phyloP scores from a whole-genome alignment of 2,113 vertebrate genomes.

The Aythya baeri region DNA sequence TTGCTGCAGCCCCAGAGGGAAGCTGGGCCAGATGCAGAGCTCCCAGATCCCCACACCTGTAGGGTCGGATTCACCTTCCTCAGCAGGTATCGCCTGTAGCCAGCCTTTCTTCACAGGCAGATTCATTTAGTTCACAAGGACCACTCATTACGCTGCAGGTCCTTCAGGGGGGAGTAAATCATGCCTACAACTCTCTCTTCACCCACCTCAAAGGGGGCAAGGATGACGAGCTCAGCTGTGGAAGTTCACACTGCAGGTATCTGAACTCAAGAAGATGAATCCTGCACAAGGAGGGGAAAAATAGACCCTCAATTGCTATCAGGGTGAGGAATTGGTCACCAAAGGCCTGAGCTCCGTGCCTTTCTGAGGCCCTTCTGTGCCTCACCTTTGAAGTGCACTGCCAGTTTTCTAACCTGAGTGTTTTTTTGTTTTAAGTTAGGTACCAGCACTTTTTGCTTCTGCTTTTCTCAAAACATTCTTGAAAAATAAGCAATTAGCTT shows the following conservation, averaged over 20 bases:
- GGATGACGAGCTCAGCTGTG: background rate
- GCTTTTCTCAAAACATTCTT: background rate
- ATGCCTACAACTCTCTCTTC: background rate
- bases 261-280: background rate
- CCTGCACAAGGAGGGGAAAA: background rate
- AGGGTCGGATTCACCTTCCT: background rate
- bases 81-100: rapidly evolving
- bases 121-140: background rate
- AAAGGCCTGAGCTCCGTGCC: background rate
- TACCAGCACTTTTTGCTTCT: background rate
- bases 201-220: background rate
- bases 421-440: background rate
- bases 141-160: background rate
- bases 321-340: background rate
- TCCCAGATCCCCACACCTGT: background rate
- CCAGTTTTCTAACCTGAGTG: background rate
- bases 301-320: background rate
- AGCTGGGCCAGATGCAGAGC: rapidly evolving
- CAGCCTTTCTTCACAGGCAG: background rate
- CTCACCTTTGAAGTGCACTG: background rate
- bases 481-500: background rate
- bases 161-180: background rate
- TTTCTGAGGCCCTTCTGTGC: background rate
- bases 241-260: background rate
- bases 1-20: background rate